Evolutionary conservation across 2,888 invertebrate genomes (phyloP), one percentile per base, ranked within the genome.

Genomic region (Abrostola triplasia): DNA sequence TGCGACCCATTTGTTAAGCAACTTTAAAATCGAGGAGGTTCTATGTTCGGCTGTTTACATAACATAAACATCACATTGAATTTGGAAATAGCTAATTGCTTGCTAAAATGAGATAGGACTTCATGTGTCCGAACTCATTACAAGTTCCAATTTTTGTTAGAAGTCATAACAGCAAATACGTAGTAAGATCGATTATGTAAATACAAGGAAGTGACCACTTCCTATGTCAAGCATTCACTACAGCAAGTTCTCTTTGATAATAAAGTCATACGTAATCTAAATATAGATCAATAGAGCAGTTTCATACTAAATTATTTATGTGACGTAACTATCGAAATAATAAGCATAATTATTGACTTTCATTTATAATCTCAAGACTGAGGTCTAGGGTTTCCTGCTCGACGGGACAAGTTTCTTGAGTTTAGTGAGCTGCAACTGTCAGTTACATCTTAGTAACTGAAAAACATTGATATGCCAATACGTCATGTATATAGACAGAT

Each of bases 191-290:
- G 59, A 61, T 82, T 77, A 70, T 52, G 59, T 70, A 66, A 80
- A 49, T 36, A 55, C 49, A 51, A 73, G 67, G 69, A 75, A 77
- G 65, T 70, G 56, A 44, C 51, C 61, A 67, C 56, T 61, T 73
- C 50, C 51, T 59, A 48, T 7, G 51, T n/a, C 36, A 38, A 64
- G 64, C 67, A 64, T 64, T 76, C 67, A 57, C 57, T 77, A 44
- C 42, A 47, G 38, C 41, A 53, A 35, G 64, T 65, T 64, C 56
- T 70, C 64, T 70, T 67, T 42, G 60, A 57, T 70, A 69, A 74
- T 77, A 54, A 66, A 75, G 60, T 72, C 73, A 71, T 67, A 77
- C 76, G 78, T 77, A 79, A 79, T 65, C 66, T 50, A 58, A 77
- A 79, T 72, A 64, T 70, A 62, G 61, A 70, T 73, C 62, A 63